Percentiles rank a stretch among this genome's conserved stretches.
Evolutionary conservation across 2,797 vertebrate genomes (phyloP).

Genomic region (Schizothorax lantsangensis): DNA sequence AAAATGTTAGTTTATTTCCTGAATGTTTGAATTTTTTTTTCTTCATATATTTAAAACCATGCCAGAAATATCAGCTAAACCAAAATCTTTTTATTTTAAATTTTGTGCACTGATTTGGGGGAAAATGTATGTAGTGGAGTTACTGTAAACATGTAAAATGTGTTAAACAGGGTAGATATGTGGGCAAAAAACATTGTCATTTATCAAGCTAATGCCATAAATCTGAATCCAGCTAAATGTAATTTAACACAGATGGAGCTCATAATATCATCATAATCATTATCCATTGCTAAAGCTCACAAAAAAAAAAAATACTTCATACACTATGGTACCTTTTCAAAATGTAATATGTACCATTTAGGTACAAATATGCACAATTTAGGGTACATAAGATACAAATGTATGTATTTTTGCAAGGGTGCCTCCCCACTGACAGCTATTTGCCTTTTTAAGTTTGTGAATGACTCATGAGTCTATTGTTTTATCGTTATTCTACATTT

Average conservation of each 20-base stretch:
- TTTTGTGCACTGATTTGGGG: background rate
- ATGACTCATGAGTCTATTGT: background rate
- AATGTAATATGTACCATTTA: background rate
- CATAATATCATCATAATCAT: slow-evolving; percentile 36
- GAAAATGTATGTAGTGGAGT: background rate
- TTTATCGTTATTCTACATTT: background rate
- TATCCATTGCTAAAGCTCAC: slow-evolving; percentile 44
- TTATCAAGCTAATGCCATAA: slow-evolving; percentile 49
- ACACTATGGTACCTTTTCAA: background rate
- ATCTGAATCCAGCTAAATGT: slow-evolving; percentile 57
- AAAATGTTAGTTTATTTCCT: background rate
- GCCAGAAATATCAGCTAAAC: background rate
- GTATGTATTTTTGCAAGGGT: background rate
- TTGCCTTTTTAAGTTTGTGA: background rate
- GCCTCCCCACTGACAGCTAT: background rate
- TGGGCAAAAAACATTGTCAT: background rate
- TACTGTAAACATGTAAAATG: background rate
- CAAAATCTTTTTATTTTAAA: background rate
- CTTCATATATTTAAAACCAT: background rate
- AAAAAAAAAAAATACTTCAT: background rate
- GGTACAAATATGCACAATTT: background rate
- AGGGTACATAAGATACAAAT: background rate
- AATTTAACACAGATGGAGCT: slow-evolving; percentile 38
- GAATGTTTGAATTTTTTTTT: too few relatives aligned
- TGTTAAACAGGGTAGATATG: background rate